Evolutionary conservation across 64 coral and sea anemone species (phyloP).

Genomic region (Catalaphyllia jardinei): DNA sequence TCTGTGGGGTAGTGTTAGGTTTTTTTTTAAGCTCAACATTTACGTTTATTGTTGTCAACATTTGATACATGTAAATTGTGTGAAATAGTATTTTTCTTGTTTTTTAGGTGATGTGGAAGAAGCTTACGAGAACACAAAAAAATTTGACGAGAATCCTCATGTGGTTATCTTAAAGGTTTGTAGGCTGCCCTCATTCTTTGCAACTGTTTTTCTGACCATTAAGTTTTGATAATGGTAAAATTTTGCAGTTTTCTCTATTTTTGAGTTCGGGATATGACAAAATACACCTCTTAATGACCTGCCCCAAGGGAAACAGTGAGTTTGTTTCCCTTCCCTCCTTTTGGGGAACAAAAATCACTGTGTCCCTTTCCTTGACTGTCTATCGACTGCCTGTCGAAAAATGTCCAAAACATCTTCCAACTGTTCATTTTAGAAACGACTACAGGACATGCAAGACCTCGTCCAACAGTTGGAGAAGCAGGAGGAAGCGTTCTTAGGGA

Average conservation of each 20-base stretch:
- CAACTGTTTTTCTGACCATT: background rate
- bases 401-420: background rate
- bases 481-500: conserved; percentile 77
- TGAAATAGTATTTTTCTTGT: background rate
- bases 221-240: too few species aligned
- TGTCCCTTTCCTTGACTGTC: too few species aligned
- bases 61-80: background rate
- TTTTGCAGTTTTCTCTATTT: too few species aligned
- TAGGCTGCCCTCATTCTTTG: background rate
- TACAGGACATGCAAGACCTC: conserved; percentile 60
- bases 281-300: too few species aligned
- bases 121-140: conserved; percentile 19
- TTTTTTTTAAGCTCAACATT: too few species aligned
- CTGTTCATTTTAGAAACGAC: conserved; percentile 64
- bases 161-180: conserved; percentile 17
- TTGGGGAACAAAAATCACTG: too few species aligned
- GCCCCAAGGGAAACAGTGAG: too few species aligned
- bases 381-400: too few species aligned
- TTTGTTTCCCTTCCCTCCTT: too few species aligned
- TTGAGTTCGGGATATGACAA: too few species aligned
- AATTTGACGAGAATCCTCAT: conserved; percentile 11
- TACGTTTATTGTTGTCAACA: too few species aligned
- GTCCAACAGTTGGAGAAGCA: conserved; percentile 70
- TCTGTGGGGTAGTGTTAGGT: too few species aligned
- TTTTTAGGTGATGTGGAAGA: conserved; percentile 27